A percentile compares a stretch with the other conserved stretches of the same genome.
phyloP scores from a whole-genome alignment of 2,888 invertebrate species.

The Acronicta aceris region DNA sequence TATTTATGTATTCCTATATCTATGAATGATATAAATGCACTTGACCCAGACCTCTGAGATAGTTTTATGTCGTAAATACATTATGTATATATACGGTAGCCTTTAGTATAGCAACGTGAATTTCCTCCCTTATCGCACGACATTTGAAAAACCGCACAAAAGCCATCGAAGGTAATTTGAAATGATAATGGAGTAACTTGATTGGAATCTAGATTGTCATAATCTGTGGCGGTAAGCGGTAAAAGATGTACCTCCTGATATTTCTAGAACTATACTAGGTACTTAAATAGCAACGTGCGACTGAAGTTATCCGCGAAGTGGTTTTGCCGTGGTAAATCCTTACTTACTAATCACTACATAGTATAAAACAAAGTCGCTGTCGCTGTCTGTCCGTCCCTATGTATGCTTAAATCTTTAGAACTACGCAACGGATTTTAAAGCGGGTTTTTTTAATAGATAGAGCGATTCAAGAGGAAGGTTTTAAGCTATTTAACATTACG shows the following conservation, averaged over 20 bases:
- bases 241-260: not conserved
- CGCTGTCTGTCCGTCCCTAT: too few species aligned
- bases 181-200: slow-evolving; percentile 19
- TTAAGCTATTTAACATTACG: too few species aligned
- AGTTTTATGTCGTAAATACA: slow-evolving; percentile 18
- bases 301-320: too few species aligned
- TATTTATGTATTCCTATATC: slow-evolving; percentile 3
- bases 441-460: too few species aligned
- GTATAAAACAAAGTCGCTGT: too few species aligned
- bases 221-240: slow-evolving; percentile 1
- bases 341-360: too few species aligned
- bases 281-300: too few species aligned
- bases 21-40: slow-evolving; percentile 28
- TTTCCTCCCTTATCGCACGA: slow-evolving; percentile 24
- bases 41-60: slow-evolving; percentile 36
- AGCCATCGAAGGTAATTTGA: slow-evolving; percentile 19
- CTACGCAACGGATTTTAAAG: too few species aligned
- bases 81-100: slow-evolving; percentile 9
- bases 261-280: not conserved
- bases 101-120: slow-evolving; percentile 9
- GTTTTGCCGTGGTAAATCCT: too few species aligned
- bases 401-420: too few species aligned
- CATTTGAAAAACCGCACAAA: slow-evolving; percentile 14
- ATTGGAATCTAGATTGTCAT: slow-evolving; percentile 28
- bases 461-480: too few species aligned